Conservation (phyloP, 2,888 invertebrate species). For the Adelphocoris suturalis region DNA sequence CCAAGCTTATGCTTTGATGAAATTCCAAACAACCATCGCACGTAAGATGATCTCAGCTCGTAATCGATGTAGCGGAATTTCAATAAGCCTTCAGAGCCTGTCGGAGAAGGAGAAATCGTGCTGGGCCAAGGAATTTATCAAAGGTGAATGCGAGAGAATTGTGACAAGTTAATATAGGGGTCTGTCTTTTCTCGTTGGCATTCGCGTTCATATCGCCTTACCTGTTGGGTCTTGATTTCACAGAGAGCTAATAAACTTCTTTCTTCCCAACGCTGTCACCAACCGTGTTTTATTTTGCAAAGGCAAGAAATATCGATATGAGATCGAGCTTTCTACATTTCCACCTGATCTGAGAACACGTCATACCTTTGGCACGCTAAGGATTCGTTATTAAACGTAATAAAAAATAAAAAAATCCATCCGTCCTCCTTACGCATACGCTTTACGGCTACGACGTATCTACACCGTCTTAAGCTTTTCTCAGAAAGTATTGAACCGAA, state of each 20-base stretch:
- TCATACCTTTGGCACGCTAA: too few species aligned
- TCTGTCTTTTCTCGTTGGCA: not conserved
- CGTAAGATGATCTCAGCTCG: not conserved
- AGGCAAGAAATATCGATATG: not conserved
- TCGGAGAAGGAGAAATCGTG: not conserved
- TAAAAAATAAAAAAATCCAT: too few species aligned
- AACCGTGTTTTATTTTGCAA: not conserved
- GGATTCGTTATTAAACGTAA: too few species aligned
- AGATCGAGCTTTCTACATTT: too few species aligned
- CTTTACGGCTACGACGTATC: too few species aligned
- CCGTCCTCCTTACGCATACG: too few species aligned
- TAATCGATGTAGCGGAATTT: slow-evolving; percentile 4
- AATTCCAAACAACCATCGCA: not conserved
- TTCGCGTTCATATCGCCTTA: slow-evolving; percentile 8
- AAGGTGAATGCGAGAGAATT: not conserved
- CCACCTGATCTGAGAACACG: too few species aligned
- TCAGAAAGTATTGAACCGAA: too few species aligned
- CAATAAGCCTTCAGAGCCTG: not conserved
- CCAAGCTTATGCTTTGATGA: not conserved
- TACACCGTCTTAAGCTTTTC: too few species aligned
- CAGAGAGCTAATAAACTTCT: not conserved
- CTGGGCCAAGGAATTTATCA: slow-evolving; percentile 11
- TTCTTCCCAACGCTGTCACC: not conserved
- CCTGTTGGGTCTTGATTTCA: not conserved
- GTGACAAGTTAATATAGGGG: not conserved